phyloP scores from a whole-genome alignment of 2,888 invertebrate species.

The Tenthredo livida region DNA sequence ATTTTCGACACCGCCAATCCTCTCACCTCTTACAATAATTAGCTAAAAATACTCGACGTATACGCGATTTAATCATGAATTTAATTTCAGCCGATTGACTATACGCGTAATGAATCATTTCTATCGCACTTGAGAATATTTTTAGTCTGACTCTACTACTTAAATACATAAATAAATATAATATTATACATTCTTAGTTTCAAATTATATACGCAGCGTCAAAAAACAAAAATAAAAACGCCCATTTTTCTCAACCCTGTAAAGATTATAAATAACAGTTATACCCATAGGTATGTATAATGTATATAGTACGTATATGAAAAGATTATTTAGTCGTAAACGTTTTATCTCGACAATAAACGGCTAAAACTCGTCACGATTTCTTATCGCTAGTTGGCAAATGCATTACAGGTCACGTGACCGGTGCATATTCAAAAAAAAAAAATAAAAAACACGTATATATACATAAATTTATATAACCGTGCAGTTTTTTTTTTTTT shows the following conservation, averaged over 20 bases:
- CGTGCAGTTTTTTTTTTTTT: neutral
- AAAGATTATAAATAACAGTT: neutral
- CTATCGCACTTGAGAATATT: neutral
- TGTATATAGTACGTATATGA: too few species aligned
- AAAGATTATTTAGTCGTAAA: slow-evolving; percentile 45
- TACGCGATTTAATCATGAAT: slow-evolving; percentile 8
- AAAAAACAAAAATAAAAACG: too few species aligned
- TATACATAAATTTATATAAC: neutral
- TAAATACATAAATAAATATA: neutral
- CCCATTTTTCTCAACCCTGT: neutral
- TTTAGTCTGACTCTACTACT: neutral
- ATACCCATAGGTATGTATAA: neutral
- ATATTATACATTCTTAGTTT: neutral
- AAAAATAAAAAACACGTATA: neutral
- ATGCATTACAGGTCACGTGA: slow-evolving; percentile 39
- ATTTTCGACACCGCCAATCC: neutral
- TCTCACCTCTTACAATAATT: neutral
- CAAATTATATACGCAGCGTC: neutral
- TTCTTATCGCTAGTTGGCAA: slow-evolving; percentile 35
- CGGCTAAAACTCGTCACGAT: slow-evolving; percentile 38
- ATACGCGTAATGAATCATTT: slow-evolving; percentile 30
- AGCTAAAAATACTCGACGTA: neutral
- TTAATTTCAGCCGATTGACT: neutral
- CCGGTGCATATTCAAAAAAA: neutral
- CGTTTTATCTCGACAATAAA: slow-evolving; percentile 34